These are phyloP conservation scores for Zaprionus obscuricornis DNA, from an alignment of 2,888 invertebrate species.

Conservation along the genomic window DNA sequence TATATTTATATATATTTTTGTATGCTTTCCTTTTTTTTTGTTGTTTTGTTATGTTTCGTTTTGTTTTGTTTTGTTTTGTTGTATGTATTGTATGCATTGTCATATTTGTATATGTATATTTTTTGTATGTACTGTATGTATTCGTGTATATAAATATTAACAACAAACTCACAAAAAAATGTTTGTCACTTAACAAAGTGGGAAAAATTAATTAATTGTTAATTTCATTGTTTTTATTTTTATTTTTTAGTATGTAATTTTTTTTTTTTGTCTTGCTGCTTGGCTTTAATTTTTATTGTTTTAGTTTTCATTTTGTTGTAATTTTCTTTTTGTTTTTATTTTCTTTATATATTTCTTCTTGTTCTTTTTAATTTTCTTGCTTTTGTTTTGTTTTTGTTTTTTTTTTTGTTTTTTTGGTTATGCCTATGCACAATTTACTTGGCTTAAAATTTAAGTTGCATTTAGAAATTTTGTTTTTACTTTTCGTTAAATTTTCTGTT, in stretches of 20 bases:
- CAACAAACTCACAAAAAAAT: slow-evolving; percentile 47
- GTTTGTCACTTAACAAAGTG: slow-evolving; percentile 31
- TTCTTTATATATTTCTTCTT: slow-evolving; percentile 6
- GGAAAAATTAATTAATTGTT: slow-evolving; percentile 37
- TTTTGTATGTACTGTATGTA: slow-evolving; percentile 22
- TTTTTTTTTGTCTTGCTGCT: slow-evolving; percentile 48
- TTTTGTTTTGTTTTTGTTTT: slow-evolving; percentile 9
- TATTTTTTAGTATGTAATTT: slow-evolving; percentile 23
- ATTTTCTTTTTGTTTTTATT: slow-evolving; percentile 21
- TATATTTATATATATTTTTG: slow-evolving; percentile 7
- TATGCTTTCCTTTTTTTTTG: too few species aligned
- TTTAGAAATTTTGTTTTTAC: slow-evolving; percentile 47
- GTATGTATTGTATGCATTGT: slow-evolving; percentile 42
- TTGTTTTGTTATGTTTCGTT: too few species aligned
- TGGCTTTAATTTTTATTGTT: slow-evolving; percentile 30
- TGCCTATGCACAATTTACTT: slow-evolving; percentile 58
- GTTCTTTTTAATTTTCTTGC: slow-evolving; percentile 17
- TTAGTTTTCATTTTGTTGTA: slow-evolving; percentile 38
- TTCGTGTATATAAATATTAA: slow-evolving; percentile 55
- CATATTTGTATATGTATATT: slow-evolving; percentile 38
- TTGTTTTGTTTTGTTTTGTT: too few species aligned
- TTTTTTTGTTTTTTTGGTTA: slow-evolving; percentile 59
- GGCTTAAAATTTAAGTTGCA: slow-evolving; percentile 61
- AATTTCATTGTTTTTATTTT: slow-evolving; percentile 13
- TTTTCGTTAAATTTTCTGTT: slow-evolving; percentile 20